Evolutionary conservation across 2,797 vertebrate genomes (phyloP).

Genomic region (Brachymystax lenok): DNA sequence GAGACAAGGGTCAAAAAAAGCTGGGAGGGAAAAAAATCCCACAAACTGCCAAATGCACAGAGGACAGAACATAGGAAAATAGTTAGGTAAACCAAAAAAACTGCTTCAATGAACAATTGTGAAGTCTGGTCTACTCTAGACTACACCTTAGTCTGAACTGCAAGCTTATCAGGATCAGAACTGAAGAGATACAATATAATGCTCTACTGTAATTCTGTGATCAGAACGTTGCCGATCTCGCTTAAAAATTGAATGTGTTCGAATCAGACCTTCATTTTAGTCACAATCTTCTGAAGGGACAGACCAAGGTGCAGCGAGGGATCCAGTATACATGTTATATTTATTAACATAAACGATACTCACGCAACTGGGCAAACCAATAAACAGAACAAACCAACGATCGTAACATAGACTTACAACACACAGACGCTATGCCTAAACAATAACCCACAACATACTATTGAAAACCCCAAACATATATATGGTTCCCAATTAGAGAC

Average conservation of each 20-base stretch:
- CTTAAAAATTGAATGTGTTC: not conserved
- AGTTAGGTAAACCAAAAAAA: not conserved
- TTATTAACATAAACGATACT: too few species aligned
- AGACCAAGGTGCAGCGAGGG: too few species aligned
- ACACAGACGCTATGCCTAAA: too few species aligned
- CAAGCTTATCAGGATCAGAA: not conserved
- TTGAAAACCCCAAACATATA: too few species aligned
- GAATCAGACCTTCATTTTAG: not conserved
- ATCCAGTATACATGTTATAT: too few species aligned
- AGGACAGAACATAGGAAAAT: not conserved
- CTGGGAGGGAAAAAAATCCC: not conserved
- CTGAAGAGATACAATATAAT: not conserved
- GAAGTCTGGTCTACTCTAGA: too few species aligned
- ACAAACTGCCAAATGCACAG: slow-evolving; percentile 18
- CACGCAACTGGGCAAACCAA: too few species aligned
- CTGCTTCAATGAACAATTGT: not conserved
- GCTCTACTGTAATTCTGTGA: not conserved
- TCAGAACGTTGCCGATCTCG: not conserved
- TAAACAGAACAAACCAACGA: too few species aligned
- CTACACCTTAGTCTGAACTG: not conserved
- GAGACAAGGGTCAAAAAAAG: slow-evolving; percentile 51
- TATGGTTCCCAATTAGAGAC: too few species aligned
- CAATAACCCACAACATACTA: too few species aligned
- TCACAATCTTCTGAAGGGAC: too few species aligned
- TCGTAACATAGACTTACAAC: too few species aligned